These are phyloP conservation scores for Drosophila equinoxialis DNA, from an alignment of 1,140 invertebrate species.

Conservation along the genomic window DNA sequence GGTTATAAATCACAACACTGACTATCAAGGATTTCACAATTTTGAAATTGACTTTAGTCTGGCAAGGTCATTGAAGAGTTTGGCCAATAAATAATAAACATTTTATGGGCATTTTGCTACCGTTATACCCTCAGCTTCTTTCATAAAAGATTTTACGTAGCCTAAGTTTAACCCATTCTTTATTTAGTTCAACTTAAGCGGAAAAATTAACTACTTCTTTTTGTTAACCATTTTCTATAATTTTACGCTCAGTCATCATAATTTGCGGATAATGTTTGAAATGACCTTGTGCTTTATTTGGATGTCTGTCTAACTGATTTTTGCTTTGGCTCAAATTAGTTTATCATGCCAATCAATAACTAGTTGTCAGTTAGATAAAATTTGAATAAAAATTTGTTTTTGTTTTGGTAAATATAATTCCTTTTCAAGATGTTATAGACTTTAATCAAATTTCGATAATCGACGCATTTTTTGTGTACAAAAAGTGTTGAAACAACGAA, in stretches of 20 bases:
- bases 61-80: not conserved
- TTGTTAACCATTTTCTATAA: not conserved
- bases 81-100: not conserved
- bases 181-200: not conserved
- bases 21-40: not conserved
- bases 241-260: slow-evolving; percentile 2
- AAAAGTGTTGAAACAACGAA: too few species aligned
- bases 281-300: not conserved
- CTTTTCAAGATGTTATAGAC: too few species aligned
- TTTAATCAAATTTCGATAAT: too few species aligned
- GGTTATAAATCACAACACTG: not conserved
- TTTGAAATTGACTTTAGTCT: not conserved
- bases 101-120: too few species aligned
- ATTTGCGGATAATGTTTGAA: not conserved
- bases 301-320: not conserved
- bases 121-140: too few species aligned
- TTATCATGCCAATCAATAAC: slow-evolving; percentile 4
- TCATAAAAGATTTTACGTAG: too few species aligned
- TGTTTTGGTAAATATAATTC: too few species aligned
- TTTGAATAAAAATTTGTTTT: too few species aligned
- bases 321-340: not conserved
- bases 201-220: not conserved
- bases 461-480: too few species aligned
- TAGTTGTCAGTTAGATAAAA: not conserved
- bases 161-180: not conserved